These are phyloP conservation scores for Enteromius unitaeniatus DNA, from an alignment of 2,797 vertebrate genomes.

Conservation along the genomic window DNA sequence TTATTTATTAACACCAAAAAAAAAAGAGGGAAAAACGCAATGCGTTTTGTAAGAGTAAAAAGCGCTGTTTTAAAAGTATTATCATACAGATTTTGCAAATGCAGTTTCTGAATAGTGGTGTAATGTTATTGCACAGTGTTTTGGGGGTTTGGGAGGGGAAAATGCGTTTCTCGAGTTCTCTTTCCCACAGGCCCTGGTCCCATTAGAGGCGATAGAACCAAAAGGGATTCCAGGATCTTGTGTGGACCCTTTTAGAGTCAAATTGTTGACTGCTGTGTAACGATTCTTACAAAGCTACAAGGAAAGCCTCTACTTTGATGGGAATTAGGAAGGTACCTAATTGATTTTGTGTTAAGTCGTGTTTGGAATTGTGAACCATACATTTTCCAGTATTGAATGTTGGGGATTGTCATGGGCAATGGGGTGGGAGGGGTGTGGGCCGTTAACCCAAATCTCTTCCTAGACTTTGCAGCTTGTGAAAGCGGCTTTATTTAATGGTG, in stretches of 20 bases:
- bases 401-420: slow-evolving; percentile 38
- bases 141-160: slow-evolving; percentile 64
- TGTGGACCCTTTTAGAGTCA: slow-evolving; percentile 64
- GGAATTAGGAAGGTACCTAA: slow-evolving; percentile 77
- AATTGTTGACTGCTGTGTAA: slow-evolving; percentile 66
- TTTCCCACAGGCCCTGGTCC: slow-evolving; percentile 77
- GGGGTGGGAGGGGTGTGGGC: slow-evolving; percentile 67
- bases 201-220: slow-evolving; percentile 64
- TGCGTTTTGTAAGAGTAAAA: neutral
- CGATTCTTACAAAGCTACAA: slow-evolving; percentile 68
- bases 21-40: neutral
- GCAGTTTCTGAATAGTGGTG: slow-evolving; percentile 26
- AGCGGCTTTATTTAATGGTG: slow-evolving; percentile 60
- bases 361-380: slow-evolving; percentile 35
- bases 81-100: slow-evolving; percentile 37
- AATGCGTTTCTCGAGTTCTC: slow-evolving; percentile 75
- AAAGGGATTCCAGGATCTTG: slow-evolving; percentile 65
- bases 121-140: slow-evolving; percentile 12
- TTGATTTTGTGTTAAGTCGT: slow-evolving; percentile 55
- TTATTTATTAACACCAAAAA: slow-evolving; percentile 46
- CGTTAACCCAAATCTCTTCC: slow-evolving; percentile 80
- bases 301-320: slow-evolving; percentile 64
- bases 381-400: slow-evolving; percentile 15
- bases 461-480: slow-evolving; percentile 82
- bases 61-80: neutral